Base-by-base conservation (phyloP, 2,888 invertebrate species). In the Steromphala cineraria region DNA sequence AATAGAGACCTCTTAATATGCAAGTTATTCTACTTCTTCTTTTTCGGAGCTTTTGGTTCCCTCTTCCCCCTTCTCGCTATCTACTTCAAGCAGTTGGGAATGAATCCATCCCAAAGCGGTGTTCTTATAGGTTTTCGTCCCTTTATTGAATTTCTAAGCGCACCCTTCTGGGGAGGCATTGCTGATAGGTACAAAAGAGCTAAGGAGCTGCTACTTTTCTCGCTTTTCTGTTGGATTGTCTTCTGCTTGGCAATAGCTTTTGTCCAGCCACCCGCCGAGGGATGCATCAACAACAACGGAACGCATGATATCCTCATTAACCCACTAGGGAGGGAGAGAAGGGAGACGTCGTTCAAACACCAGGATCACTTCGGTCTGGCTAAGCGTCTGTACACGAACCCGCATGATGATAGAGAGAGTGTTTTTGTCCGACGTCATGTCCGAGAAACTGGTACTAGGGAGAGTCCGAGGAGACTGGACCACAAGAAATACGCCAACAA, bases 21-120 rank as follows among this genome's bases (percentile, higher is more conserved):
- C 88, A 99, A 99, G 94, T 96, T 97, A 28, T 99, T 99, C 94
- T 99, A 99, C 94, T 99, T 99, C 94, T 99, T 99, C 95, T 99
- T 99, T 95, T 99, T 99, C 94, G 98, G 99, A 62, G 99, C 99
- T 0, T 99, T 99, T 93, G 99, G 99, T 7, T 98, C 98, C 0
- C 95, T 99, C 19, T 99, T 99, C 93, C 99, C 99, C 0, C 94
- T 99, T 83, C 97, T 99, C 96, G 99, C 98, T 53, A 98, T 99
- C 71, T 99, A 99, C 94, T 99, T 99, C 95, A 99, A 99, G 94
- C 99, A 99, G 95, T 96, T 99, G 96, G 98, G 98, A 82, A 98
- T 99, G 98, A 99, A 98, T 94, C 97, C 99, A 0, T 96, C 97
- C 21, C 98, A 99, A 93, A 97, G 98, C 91, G 98, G 98, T 7